Conservation (phyloP, 2,113 vertebrate genomes). For the Hypanus sabinus region DNA sequence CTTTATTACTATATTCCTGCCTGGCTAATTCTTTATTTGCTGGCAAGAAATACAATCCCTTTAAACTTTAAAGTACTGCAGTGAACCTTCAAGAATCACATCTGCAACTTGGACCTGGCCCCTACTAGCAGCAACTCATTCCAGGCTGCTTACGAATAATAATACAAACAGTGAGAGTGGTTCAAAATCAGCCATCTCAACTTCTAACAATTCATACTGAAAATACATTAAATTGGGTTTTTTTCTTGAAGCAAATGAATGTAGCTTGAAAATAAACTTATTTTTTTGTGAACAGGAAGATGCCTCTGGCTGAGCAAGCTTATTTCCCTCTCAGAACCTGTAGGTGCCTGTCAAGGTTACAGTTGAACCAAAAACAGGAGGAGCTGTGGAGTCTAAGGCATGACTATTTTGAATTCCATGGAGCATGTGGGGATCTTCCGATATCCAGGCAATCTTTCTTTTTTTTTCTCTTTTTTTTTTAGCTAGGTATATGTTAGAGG, state of each 20-base stretch:
- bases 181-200: background rate
- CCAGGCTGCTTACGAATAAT: background rate
- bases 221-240: background rate
- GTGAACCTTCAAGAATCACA: background rate
- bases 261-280: background rate
- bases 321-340: background rate
- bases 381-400: background rate
- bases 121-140: background rate
- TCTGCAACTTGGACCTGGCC: background rate
- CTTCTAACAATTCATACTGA: background rate
- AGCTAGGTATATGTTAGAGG: too few relatives aligned
- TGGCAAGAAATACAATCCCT: background rate
- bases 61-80: background rate
- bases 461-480: too few relatives aligned
- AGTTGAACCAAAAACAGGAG: background rate
- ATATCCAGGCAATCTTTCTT: too few relatives aligned
- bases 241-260: background rate
- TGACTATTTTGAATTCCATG: too few relatives aligned
- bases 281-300: background rate
- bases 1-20: background rate
- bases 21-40: background rate
- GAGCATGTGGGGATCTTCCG: too few relatives aligned
- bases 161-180: background rate
- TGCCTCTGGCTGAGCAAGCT: background rate
- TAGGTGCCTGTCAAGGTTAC: background rate